Evolutionary conservation across 2,888 invertebrate genomes (phyloP).

Genomic region (Cataglyphis cursor): DNA sequence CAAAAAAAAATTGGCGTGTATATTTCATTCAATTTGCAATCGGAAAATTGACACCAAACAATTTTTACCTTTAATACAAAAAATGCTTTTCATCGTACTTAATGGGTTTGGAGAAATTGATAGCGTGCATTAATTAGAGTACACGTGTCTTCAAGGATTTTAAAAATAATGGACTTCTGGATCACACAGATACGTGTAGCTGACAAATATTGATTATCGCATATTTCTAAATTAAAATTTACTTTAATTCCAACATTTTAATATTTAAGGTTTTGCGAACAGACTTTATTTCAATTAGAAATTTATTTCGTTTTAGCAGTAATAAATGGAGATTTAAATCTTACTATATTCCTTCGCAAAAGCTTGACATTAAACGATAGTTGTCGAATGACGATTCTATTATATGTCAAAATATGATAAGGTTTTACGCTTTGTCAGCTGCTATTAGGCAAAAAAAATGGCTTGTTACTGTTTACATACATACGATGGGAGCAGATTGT

Average conservation of each 20-base stretch:
- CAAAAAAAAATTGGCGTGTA: conserved; percentile 25
- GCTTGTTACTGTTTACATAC: conserved; percentile 51
- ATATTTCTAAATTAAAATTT: neutral
- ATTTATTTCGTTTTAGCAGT: neutral
- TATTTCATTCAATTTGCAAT: conserved; percentile 32
- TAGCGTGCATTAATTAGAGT: neutral
- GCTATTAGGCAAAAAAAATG: conserved; percentile 20
- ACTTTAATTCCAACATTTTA: neutral
- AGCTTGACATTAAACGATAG: neutral
- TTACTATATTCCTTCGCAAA: neutral
- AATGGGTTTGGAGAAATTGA: conserved; percentile 11
- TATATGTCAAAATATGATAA: conserved; percentile 47
- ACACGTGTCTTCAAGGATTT: neutral
- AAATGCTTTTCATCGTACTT: neutral
- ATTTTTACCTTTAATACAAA: conserved; percentile 36
- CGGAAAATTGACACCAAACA: conserved; percentile 38
- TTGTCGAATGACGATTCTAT: conserved; percentile 36
- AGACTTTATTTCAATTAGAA: neutral
- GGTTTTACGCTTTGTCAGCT: conserved; percentile 30
- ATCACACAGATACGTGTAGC: neutral
- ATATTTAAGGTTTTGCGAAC: neutral
- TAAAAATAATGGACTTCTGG: neutral
- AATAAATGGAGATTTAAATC: neutral
- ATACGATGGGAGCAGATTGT: conserved; percentile 60
- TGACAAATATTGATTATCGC: neutral